Conservation (phyloP, 2,113 vertebrate species). For the Sinocyclocheilus anshuiensis region DNA sequence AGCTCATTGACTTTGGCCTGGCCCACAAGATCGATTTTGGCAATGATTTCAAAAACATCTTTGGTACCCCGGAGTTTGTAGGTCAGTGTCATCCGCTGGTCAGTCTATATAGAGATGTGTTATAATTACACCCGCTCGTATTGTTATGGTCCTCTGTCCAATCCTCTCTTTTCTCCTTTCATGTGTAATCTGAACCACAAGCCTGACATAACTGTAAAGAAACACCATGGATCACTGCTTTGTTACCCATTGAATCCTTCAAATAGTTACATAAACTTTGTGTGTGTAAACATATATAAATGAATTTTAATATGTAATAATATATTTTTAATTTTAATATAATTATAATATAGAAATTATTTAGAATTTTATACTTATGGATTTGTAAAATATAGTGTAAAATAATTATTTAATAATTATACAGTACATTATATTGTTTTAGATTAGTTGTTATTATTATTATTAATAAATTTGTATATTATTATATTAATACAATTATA, state of each 20-base stretch:
- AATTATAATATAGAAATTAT: too few relatives aligned
- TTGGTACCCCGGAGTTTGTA: constrained; percentile 97
- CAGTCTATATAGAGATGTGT: neutral
- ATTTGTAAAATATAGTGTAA: too few relatives aligned
- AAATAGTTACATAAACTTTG: too few relatives aligned
- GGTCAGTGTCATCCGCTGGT: constrained; percentile 77
- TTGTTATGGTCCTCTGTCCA: constrained; percentile 7
- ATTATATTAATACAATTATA: too few relatives aligned
- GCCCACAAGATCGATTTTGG: constrained; percentile 98
- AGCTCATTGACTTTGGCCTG: constrained; percentile 97
- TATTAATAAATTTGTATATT: too few relatives aligned
- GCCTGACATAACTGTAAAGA: constrained; percentile 25
- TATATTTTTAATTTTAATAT: too few relatives aligned
- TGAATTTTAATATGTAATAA: too few relatives aligned
- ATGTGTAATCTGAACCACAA: constrained; percentile 4
- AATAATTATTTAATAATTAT: too few relatives aligned
- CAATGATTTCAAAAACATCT: constrained; percentile 99
- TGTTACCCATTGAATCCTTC: constrained; percentile 18
- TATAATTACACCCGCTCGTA: constrained; percentile 16
- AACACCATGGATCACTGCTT: neutral
- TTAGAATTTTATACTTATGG: too few relatives aligned
- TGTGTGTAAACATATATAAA: too few relatives aligned
- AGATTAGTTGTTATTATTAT: too few relatives aligned
- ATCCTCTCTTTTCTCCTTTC: constrained; percentile 7
- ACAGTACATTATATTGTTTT: too few relatives aligned